Base-by-base conservation (phyloP, 2,113 vertebrate species). In the Rutilus rutilus region DNA sequence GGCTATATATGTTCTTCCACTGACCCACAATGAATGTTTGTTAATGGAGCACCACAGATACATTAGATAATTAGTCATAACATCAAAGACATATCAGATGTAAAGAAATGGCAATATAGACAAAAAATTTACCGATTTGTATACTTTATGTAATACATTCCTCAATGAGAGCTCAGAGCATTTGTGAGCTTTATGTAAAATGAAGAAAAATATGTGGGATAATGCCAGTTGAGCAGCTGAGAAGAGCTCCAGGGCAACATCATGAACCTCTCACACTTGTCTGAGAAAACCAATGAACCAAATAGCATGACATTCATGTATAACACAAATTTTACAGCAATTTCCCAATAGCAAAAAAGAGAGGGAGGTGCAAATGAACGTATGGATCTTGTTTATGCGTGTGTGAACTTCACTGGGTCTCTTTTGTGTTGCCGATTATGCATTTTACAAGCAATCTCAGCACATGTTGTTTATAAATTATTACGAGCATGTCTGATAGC, bases 11-110 rank as follows among this genome's bases (percentile, higher is more conserved):
- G 64, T 27, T 76, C 74, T 78, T 57, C 59, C 52, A 85, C 57
- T 86, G 71, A 86, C 77, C 86, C 77, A 85, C 67, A 87, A 85
- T 87, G 25, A 30, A 84, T 83, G 36, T 65, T 65, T 86, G 59
- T 81, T 79, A 86, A 74, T 75, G 67, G 27, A 52, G 36, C 60
- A 79, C 42, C 33, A 57, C 25, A 14, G 36, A 47, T 60, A 50
- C 25, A n/a, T 52, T n/a, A 15, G 21, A 62, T 74, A 45, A 69
- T 52, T 21, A 69, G 50, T 8, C 39, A 86, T 21, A n/a, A 62
- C 50, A 50, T 27, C 36, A 57, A 8, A 30, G 2, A 21, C 10
- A 50, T 25, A 45, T 36, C 23, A n/a, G 0, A 42, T 64, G 3
- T 14, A 14, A 17, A 14, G 10, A 33, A 73, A 73, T 59, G 50